Evolutionary conservation across 2,797 vertebrate species (phyloP), one percentile per base, ranked within the genome.

Genomic region (Chiloscyllium punctatum): DNA sequence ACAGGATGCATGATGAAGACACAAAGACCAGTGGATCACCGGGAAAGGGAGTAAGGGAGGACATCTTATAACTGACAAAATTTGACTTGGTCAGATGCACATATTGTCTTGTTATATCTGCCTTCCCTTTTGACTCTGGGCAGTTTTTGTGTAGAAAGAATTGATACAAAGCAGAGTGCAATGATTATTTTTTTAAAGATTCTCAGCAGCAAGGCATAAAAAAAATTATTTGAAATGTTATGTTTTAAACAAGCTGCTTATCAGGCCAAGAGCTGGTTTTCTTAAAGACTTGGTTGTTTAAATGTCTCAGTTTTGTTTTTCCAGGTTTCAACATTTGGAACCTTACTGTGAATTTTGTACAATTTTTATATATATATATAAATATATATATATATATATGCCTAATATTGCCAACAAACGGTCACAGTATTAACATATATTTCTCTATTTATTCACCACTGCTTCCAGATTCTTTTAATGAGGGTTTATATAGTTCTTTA

Each of bases 341-440:
- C 97, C 96, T 96, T 98, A 98, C 99, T 99, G 99, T 99, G 99
- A 99, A 99, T 99, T 97, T 98, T 98, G 98, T 98, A 97, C 97
- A 97, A 97, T 97, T 98, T 97, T 98, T 98, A 96, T 97, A 97
- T 92, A 69, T 69, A 92, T 37, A 68, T 37, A 92, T 68, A 37
- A 30, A 97, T 98, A 97, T 97, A 97, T 98, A 98, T 98, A 94
- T 95, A 95, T 77, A 95, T 53, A 91, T 77, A 95, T 77, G 97
- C 97, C 98, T 97, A 97, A 98, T 97, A 98, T 99, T 99, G 98
- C 98, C 98, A 98, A 98, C 98, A 98, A 98, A 98, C 97, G 98
- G 98, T 98, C 98, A 99, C 99, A 99, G 99, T 99, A 99, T 99
- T 99, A 99, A 98, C 98, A 98, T 98, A 98, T 97, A 97, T 98